Base-by-base conservation (phyloP, 2,888 invertebrate genomes). In the Tinea semifulvella region DNA sequence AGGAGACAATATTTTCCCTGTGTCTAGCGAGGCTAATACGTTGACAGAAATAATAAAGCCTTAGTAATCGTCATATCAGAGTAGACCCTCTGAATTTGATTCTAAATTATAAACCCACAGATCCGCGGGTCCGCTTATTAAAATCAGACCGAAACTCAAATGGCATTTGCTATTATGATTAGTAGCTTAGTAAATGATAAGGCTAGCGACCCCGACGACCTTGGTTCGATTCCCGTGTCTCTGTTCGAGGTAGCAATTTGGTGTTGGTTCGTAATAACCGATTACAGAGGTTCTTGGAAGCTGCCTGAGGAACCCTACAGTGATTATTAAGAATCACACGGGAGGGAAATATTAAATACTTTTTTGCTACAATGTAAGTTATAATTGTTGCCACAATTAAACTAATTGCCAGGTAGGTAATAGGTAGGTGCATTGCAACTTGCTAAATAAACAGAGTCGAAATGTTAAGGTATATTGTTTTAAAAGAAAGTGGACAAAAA, bases 201-300 rank as follows among this genome's bases (percentile, higher is more conserved):
- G 40, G 40, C 40, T 40, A 40, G 40, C 40, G 80, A 79, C 79
- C 80, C 55, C 58, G 56, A 66, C 70, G 80, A 72, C 79, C 79
- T 80, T 77, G 76, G 67, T 65, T 63, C 62, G 73, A 69, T 63
- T 74, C 73, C 73, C 68, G 76, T 79, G 79, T 79, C 79, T 79
- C 72, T 79, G 71, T 28, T 40, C 22, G 28, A 51, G 66, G 57
- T 66, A 77, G 71, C 74, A 80, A 80, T 80, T 80, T 80, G 58
- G 64, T 57, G 58, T 18, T 60, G 63, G 68, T 76, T 76, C 77
- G 66, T 65, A 60, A 65, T 69, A 75, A 74, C 62, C 77, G 75
- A 79, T 80, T 80, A 79, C 64, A 51, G 58, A 56, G 68, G 53
- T 77, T 77, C 80, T 74, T 63, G 77, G 80, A 74, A 80, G 71